Percentiles rank a stretch among this genome's conserved stretches.
Evolutionary conservation across 1,140 invertebrate species (phyloP).

Genomic region (Drosophila nikananu): DNA sequence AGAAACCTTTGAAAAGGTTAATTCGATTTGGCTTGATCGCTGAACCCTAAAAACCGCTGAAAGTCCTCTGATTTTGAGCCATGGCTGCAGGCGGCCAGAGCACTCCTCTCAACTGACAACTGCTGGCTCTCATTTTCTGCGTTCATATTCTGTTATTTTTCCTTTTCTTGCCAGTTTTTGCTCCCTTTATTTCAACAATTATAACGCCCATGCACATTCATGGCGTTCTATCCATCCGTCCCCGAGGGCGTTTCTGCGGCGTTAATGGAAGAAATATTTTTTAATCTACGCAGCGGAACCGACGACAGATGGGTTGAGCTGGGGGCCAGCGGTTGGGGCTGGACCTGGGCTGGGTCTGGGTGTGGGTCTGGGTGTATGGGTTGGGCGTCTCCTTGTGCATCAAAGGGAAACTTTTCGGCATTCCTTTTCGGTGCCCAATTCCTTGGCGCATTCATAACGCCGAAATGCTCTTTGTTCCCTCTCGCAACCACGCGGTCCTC

Average conservation of each 20-base stretch:
- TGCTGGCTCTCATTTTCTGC: background rate
- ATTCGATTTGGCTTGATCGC: slow-evolving; percentile 8
- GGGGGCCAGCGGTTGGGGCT: too few species aligned
- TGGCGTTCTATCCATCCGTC: slow-evolving; percentile 34
- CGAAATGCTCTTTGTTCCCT: slow-evolving; percentile 60
- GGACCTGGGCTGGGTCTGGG: background rate
- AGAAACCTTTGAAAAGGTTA: background rate
- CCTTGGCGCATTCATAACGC: slow-evolving; percentile 68
- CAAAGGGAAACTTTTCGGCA: slow-evolving; percentile 72
- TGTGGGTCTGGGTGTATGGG: background rate
- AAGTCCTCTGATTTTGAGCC: slow-evolving; percentile 1
- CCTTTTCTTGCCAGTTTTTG: background rate
- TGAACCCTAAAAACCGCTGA: background rate
- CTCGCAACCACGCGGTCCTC: background rate
- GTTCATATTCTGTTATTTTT: background rate
- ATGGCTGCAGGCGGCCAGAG: slow-evolving; percentile 4
- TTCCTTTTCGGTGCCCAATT: slow-evolving; percentile 46
- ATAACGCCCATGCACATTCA: slow-evolving; percentile 36
- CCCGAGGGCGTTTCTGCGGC: slow-evolving; percentile 40
- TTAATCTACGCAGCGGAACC: slow-evolving; percentile 52
- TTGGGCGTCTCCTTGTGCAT: slow-evolving; percentile 48
- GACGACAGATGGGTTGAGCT: slow-evolving; percentile 47
- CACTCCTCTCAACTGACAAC: background rate
- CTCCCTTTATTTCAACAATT: slow-evolving; percentile 30
- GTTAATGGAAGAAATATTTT: slow-evolving; percentile 58